Conservation (phyloP, 2,113 vertebrate species). For the Microcebus murinus region DNA sequence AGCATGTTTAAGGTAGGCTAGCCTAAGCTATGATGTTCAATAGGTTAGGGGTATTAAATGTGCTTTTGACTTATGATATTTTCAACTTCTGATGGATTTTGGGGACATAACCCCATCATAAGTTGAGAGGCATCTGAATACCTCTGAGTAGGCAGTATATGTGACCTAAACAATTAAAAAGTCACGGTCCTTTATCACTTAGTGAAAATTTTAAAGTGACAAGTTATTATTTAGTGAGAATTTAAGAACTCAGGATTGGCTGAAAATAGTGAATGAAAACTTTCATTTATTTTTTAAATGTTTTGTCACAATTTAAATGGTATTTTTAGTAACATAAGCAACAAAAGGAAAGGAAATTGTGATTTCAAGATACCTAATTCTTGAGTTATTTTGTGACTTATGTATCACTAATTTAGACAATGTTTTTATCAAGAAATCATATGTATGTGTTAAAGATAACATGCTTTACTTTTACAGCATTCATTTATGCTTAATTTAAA, state of each 20-base stretch:
- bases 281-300: conserved; percentile 74
- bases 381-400: conserved; percentile 78
- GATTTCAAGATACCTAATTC: conserved; percentile 73
- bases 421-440: conserved; percentile 69
- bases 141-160: conserved; percentile 26
- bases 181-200: conserved; percentile 73
- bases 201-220: conserved; percentile 64
- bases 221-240: conserved; percentile 75
- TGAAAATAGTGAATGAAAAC: conserved; percentile 72
- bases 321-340: conserved; percentile 77
- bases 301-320: conserved; percentile 73
- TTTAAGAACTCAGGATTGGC: conserved; percentile 73
- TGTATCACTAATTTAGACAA: conserved; percentile 67
- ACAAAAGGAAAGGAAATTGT: conserved; percentile 75
- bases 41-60: not conserved
- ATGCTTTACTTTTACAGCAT: conserved; percentile 24
- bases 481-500: conserved; percentile 55
- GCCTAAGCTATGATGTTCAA: not conserved
- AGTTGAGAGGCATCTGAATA: not conserved
- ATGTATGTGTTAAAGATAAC: conserved; percentile 28
- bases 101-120: not conserved
- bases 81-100: not conserved
- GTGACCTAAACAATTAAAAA: conserved; percentile 65
- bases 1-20: not conserved
- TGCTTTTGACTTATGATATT: not conserved